Base-by-base conservation (phyloP, 64 coral and sea anemone species). In the Pocillopora verrucosa region DNA sequence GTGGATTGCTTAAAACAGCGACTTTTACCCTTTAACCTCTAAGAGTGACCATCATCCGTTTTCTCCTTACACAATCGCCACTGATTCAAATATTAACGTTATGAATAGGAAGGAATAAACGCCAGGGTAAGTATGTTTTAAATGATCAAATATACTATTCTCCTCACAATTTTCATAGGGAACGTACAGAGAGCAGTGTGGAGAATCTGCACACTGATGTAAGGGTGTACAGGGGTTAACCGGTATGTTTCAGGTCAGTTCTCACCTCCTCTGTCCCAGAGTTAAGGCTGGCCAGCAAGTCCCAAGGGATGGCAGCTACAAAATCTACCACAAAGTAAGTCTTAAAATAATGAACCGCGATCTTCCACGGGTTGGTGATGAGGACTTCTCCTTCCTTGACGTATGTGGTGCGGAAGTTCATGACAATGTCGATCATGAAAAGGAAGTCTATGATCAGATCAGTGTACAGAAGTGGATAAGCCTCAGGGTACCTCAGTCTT, bases 261-360 rank as follows among this genome's bases (percentile, higher is more conserved):
- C 75, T 70, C 64, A 96, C 94, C 91, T 93, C 94, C 72, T 96
- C 94, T 16, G 77, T 88, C 13, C 89, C 65, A 70, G 86, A 51
- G 26, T 89, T 85, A 12, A 94, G 73, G 17, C 13, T 75, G 36
- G 80, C 87, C 13, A 99, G 86, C 24, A 99, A 38, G 15, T 99
- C 97, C 97, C 97, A 99, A 5, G 97, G 97, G 80, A 99, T 90
- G 17, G 97, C 97, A 58, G 97, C 97, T 35, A 99, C 97, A 65
- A 94, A 90, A 85, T 98, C 96, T 34, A 98, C 92, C 10, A 98
- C 58, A 84, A 98, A 98, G 73, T 98, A 98, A 57, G 93, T 91
- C 88, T 89, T 89, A 13, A 98, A 90, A 87, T 98, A 98, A 89
- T 94, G 96, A 19, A 95, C 79, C 1, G 93, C 96, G 2, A 98